Evolutionary conservation across 2,113 vertebrate genomes (phyloP).

Genomic region (Heterotilapia buettikoferi): DNA sequence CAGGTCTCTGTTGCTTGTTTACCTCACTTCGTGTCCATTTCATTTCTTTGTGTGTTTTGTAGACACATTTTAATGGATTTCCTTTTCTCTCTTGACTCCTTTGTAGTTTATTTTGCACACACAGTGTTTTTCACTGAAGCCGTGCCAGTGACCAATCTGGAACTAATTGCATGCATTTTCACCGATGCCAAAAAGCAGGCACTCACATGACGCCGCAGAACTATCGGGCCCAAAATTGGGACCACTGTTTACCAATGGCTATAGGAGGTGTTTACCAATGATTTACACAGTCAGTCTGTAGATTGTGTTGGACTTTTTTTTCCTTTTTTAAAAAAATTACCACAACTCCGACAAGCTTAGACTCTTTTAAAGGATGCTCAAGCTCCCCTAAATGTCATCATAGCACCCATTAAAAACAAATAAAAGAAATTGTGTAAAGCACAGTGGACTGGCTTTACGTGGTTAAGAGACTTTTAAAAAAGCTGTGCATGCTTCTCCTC

Average conservation of each 20-base stretch:
- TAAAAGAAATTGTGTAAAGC: neutral
- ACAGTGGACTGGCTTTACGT: neutral
- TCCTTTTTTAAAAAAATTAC: neutral
- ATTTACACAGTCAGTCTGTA: neutral
- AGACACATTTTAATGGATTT: neutral
- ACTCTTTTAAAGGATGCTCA: neutral
- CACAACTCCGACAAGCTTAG: neutral
- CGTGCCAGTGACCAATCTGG: neutral
- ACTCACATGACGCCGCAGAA: neutral
- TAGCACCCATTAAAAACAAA: neutral
- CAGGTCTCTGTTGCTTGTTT: neutral
- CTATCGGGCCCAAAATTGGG: neutral
- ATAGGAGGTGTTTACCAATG: neutral
- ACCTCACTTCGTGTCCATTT: neutral
- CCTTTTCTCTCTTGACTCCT: neutral
- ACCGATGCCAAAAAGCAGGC: neutral
- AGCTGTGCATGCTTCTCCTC: neutral
- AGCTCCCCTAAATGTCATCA: neutral
- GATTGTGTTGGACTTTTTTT: neutral
- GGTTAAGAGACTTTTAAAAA: neutral
- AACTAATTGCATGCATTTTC: neutral
- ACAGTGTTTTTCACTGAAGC: neutral
- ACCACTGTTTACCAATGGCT: neutral
- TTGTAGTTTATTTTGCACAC: neutral
- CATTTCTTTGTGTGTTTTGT: neutral